Base-by-base conservation (phyloP, 2,113 vertebrate genomes). In the Atrichornis clamosus region DNA sequence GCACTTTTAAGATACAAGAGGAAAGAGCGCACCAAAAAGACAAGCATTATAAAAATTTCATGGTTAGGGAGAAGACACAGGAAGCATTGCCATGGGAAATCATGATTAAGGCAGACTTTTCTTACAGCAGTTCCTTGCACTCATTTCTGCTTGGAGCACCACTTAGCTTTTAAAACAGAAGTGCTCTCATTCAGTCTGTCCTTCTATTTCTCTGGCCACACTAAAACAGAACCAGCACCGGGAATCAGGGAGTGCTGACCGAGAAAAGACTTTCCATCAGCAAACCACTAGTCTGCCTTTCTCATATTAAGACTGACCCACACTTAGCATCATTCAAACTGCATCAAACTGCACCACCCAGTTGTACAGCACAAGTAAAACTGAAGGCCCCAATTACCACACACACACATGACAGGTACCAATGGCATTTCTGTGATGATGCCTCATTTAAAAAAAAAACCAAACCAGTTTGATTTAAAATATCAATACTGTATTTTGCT, bases 301-400 rank as follows among this genome's bases (percentile, higher is more conserved):
- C 49, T 84, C 49, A 12, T 15, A 7, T 14, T 50, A 46, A 68
- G 7, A 30, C 27, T 11, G 64, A 62, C 69, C 30, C 41, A 37
- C 33, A 23, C 41, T 22, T 11, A 47, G n/a, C 8, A 44, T 20
- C 27, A 58, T 8, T 39, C 35, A 22, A 37, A 58, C 11, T 6
- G 13, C 67, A 72, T 10, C 42, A 59, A 20, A 33, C 3, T 17
- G 27, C 46, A 26, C 35, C 44, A 21, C 17, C 14, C 7, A 32
- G 30, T 11, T 0, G 0, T 11, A 42, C 32, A 46, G 42, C 0
- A 0, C 47, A 35, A 53, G 28, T 15, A 44, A 74, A 70, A 27
- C 42, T 1, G 6, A 68, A 64, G 42, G 41, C 5, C 19, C 4
- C 1, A 0, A 20, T 22, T 42, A 56, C 49, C 49, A 41, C 67